phyloP scores from a whole-genome alignment of 2,797 vertebrate genomes.

The Lithobates sylvaticus region DNA sequence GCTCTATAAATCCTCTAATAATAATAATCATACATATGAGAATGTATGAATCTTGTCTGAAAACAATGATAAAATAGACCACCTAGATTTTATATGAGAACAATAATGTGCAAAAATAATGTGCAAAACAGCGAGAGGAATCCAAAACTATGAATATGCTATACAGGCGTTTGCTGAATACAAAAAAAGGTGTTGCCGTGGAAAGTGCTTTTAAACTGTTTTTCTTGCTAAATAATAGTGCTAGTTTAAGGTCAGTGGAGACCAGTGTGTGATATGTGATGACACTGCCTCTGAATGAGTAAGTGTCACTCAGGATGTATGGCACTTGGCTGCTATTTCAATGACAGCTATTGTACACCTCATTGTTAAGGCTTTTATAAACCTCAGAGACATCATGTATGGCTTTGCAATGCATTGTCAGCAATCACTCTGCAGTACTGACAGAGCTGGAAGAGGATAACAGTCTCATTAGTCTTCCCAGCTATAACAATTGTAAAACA shows the following conservation, averaged over 20 bases:
- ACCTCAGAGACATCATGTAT: conserved; percentile 36
- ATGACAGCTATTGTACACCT: conserved; percentile 49
- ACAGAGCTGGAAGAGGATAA: conserved; percentile 27
- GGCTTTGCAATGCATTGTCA: conserved; percentile 54
- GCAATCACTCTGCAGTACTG: conserved; percentile 35
- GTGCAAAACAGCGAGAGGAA: background rate
- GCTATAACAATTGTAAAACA: conserved; percentile 25
- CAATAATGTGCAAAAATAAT: conserved; percentile 5
- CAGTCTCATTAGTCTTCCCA: conserved; percentile 38
- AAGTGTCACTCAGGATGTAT: conserved; percentile 49
- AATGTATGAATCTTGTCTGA: background rate
- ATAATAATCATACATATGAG: no score
- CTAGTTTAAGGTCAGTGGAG: conserved; percentile 52
- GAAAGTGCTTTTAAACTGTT: conserved; percentile 25
- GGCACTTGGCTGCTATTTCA: conserved; percentile 52
- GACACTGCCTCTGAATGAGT: conserved; percentile 35
- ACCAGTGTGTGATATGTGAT: conserved; percentile 30
- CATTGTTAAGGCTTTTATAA: conserved; percentile 49
- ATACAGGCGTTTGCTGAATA: conserved; percentile 4
- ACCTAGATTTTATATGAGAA: background rate
- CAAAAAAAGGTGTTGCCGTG: conserved; percentile 23
- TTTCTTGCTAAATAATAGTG: conserved; percentile 10
- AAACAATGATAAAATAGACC: no score
- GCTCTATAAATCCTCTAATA: no score
- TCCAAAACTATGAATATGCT: background rate